Evolutionary conservation across 2,113 vertebrate genomes (phyloP).

Genomic region (Oplegnathus fasciatus): DNA sequence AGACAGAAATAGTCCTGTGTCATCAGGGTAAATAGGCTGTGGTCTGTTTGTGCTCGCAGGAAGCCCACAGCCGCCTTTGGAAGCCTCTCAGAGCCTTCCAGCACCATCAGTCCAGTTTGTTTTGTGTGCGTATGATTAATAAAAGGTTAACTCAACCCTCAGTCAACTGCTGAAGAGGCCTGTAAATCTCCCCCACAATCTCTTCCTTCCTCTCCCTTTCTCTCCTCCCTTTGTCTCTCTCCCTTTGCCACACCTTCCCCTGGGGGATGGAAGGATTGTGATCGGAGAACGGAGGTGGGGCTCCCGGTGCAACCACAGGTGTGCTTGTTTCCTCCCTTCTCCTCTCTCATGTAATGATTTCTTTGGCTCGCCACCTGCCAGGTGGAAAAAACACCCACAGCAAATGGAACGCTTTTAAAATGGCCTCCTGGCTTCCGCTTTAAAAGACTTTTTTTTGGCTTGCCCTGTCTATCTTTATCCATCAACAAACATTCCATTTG

Average conservation of each 20-base stretch:
- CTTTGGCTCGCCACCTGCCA: slow-evolving; percentile 80
- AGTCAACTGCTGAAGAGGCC: slow-evolving; percentile 70
- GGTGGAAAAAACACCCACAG: slow-evolving; percentile 75
- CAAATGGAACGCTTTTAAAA: slow-evolving; percentile 63
- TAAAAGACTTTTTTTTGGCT: slow-evolving; percentile 28
- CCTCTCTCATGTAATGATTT: slow-evolving; percentile 78
- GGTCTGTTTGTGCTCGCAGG: slow-evolving; percentile 64
- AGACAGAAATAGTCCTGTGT: slow-evolving; percentile 73
- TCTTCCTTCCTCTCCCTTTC: slow-evolving; percentile 83
- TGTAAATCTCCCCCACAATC: slow-evolving; percentile 79
- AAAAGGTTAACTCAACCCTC: slow-evolving; percentile 76
- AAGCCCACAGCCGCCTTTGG: slow-evolving; percentile 59
- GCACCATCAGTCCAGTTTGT: slow-evolving; percentile 62
- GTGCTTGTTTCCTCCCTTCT: slow-evolving; percentile 77
- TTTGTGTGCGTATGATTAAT: slow-evolving; percentile 75
- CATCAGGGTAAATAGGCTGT: slow-evolving; percentile 70
- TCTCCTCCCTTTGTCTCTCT: slow-evolving; percentile 80
- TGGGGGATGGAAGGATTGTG: slow-evolving; percentile 78
- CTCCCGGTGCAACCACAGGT: slow-evolving; percentile 78
- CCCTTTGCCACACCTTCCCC: slow-evolving; percentile 80
- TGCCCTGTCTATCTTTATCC: slow-evolving; percentile 41
- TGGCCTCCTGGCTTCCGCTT: slow-evolving; percentile 55
- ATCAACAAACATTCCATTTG: slow-evolving; percentile 57
- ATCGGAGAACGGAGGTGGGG: slow-evolving; percentile 76
- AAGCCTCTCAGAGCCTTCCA: slow-evolving; percentile 57